A percentile compares a stretch with the other conserved stretches of the same genome.
Evolutionary conservation across 2,113 vertebrate genomes (phyloP).

Genomic region (Brachypodius melanocephalos): DNA sequence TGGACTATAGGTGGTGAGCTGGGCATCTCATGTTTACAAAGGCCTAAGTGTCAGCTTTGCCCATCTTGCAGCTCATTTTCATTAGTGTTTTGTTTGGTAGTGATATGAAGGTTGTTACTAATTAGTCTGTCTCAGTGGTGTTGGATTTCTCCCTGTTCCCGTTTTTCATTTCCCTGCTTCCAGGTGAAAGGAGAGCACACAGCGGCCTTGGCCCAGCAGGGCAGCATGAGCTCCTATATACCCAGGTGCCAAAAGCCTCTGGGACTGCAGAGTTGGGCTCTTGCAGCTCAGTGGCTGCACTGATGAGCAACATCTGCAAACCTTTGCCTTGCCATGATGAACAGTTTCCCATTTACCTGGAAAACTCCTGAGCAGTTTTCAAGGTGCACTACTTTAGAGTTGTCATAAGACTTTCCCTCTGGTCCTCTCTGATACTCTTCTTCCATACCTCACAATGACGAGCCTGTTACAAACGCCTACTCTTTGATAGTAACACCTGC

Average conservation of each 20-base stretch:
- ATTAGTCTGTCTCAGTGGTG: not conserved
- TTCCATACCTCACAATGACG: not conserved
- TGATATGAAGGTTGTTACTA: not conserved
- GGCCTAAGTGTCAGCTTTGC: not conserved
- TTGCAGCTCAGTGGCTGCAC: not conserved
- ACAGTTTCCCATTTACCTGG: not conserved
- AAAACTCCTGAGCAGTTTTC: not conserved
- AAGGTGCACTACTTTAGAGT: not conserved
- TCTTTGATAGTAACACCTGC: not conserved
- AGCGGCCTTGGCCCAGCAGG: not conserved
- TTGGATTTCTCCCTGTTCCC: not conserved
- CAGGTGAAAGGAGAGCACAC: not conserved
- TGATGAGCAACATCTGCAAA: not conserved
- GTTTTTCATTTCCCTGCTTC: not conserved
- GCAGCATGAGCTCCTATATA: fast-evolving
- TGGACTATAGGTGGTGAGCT: not conserved
- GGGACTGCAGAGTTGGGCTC: not conserved
- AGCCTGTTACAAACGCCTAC: not conserved
- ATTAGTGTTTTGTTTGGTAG: not conserved
- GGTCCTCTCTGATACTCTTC: not conserved
- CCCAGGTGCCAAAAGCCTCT: not conserved
- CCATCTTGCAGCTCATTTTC: not conserved
- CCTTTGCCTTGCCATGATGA: not conserved
- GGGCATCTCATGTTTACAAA: not conserved
- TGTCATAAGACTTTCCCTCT: not conserved